phyloP scores from a whole-genome alignment of 2,113 vertebrate species.

The Hypanus sabinus region DNA sequence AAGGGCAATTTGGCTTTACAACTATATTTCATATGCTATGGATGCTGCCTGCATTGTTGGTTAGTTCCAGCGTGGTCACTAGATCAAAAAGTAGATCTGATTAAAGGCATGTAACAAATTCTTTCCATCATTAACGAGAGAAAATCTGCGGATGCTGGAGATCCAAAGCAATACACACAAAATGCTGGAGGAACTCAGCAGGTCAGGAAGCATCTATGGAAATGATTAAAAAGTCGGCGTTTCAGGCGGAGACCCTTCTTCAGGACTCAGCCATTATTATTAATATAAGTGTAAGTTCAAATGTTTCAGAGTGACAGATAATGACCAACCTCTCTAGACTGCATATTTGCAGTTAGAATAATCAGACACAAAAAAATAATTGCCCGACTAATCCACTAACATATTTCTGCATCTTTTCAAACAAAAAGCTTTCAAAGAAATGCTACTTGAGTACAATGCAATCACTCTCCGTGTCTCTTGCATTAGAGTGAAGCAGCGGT shows the following conservation, averaged over 20 bases:
- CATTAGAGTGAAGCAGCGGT: neutral
- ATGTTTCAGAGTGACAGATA: neutral
- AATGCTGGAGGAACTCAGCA: too few species aligned
- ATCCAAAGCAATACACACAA: too few species aligned
- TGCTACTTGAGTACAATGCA: neutral
- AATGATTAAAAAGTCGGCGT: too few species aligned
- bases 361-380: neutral
- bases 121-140: neutral
- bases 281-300: neutral
- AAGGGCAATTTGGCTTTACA: too few species aligned
- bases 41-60: neutral
- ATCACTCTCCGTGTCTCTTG: neutral
- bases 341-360: neutral
- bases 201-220: too few species aligned
- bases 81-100: neutral
- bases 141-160: too few species aligned
- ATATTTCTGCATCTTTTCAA: neutral
- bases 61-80: neutral
- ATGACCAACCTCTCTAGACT: neutral
- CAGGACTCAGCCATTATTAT: neutral
- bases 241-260: too few species aligned
- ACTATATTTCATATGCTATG: too few species aligned
- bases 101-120: neutral
- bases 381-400: neutral
- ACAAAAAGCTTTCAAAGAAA: neutral